Conservation (phyloP, 2,797 vertebrate species). For the Pterois miles region DNA sequence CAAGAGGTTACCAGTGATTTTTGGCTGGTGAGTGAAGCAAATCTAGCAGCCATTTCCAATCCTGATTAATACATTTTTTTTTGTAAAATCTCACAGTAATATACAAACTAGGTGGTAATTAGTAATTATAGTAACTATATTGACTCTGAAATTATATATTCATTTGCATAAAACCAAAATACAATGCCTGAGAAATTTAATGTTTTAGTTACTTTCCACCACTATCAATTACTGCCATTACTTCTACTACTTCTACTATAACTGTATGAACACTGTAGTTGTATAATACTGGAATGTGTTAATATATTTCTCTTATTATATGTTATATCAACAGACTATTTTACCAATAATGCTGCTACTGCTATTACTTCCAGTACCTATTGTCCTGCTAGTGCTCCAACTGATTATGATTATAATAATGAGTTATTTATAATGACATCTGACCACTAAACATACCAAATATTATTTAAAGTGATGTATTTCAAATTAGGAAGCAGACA, state of each 20-base stretch:
- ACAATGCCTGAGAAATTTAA: not conserved
- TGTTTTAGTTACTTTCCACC: not conserved
- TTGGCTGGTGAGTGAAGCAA: too few relatives aligned
- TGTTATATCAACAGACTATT: not conserved
- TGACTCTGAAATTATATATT: not conserved
- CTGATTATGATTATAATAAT: not conserved
- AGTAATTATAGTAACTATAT: not conserved
- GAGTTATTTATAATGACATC: not conserved
- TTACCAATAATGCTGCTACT: not conserved
- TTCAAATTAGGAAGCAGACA: not conserved
- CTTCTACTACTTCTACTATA: not conserved
- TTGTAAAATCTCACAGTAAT: not conserved
- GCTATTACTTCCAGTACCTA: not conserved
- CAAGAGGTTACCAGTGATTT: too few relatives aligned
- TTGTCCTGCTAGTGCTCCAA: not conserved
- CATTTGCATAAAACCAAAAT: not conserved
- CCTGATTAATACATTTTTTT: too few relatives aligned
- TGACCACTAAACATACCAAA: not conserved
- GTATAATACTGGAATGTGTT: not conserved
- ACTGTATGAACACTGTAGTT: not conserved
- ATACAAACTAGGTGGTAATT: not conserved
- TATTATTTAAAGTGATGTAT: not conserved
- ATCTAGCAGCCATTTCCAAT: too few relatives aligned
- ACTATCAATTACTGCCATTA: not conserved
- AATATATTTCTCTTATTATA: too few relatives aligned